A percentile compares a stretch with the other conserved stretches of the same genome.
These are phyloP conservation scores for Drosophila paramelanica DNA, from an alignment of 2,888 invertebrate genomes.

Conservation along the genomic window DNA sequence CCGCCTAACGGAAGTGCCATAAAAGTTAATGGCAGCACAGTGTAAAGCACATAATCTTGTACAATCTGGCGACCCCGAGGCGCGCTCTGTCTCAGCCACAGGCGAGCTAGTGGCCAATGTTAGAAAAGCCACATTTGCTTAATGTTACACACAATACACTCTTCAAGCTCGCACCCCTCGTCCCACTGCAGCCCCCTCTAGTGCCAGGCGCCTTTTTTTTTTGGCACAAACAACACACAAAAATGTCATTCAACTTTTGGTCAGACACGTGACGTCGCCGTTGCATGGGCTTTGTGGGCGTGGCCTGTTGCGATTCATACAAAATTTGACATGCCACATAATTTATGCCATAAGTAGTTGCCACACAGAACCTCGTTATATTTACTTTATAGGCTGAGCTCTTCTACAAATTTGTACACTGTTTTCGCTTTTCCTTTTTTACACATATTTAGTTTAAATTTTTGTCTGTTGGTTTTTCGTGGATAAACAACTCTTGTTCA, in stretches of 20 bases:
- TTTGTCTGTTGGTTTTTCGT: conserved; percentile 4
- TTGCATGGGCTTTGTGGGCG: conserved; percentile 23
- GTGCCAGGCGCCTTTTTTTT: conserved; percentile 15
- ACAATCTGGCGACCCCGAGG: conserved; percentile 76
- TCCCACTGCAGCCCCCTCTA: conserved; percentile 1
- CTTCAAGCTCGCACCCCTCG: neutral
- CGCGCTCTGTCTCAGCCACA: conserved; percentile 23
- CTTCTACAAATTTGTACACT: neutral
- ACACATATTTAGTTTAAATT: conserved; percentile 5
- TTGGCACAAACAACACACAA: conserved; percentile 49
- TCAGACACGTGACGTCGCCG: conserved; percentile 36
- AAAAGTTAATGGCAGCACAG: conserved; percentile 78
- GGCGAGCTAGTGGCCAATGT: conserved; percentile 15
- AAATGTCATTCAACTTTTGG: conserved; percentile 77
- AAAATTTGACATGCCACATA: conserved; percentile 58
- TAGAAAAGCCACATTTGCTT: conserved; percentile 66
- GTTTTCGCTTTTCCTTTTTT: neutral
- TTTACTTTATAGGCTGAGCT: conserved; percentile 24
- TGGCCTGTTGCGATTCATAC: conserved; percentile 55
- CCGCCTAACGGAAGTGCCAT: conserved; percentile 80
- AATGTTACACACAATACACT: conserved; percentile 15
- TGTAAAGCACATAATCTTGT: conserved; percentile 79
- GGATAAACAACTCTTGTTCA: conserved; percentile 19
- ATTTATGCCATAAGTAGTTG: conserved; percentile 40
- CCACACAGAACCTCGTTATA: conserved; percentile 38